phyloP scores from a whole-genome alignment of 2,113 vertebrate genomes.

The Dicrurus megarhynchus region DNA sequence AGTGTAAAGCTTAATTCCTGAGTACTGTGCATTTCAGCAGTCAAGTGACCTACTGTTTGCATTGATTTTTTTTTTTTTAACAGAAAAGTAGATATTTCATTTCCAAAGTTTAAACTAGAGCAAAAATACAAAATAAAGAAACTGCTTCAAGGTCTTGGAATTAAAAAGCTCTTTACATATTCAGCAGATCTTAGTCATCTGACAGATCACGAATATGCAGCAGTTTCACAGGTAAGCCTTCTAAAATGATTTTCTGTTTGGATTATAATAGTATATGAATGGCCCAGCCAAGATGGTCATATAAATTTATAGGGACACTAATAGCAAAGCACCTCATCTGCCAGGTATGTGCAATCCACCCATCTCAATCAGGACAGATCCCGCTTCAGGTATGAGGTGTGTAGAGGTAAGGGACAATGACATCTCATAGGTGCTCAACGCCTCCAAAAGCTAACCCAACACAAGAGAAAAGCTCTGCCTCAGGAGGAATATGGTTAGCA shows the following conservation, averaged over 20 bases:
- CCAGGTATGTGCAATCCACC: background rate
- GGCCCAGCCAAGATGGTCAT: background rate
- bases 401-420: background rate
- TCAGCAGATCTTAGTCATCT: constrained; percentile 81
- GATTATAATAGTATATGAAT: constrained; percentile 70
- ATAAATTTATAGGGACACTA: background rate
- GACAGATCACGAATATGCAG: constrained; percentile 63
- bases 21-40: background rate
- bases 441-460: background rate
- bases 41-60: background rate
- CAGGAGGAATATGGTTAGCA: background rate
- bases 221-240: constrained; percentile 82
- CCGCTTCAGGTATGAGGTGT: background rate
- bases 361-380: background rate
- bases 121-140: constrained; percentile 83
- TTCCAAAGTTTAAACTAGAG: constrained; percentile 90
- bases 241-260: background rate
- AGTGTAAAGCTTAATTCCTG: background rate
- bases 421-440: background rate
- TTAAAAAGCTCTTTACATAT: constrained; percentile 76
- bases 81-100: constrained; percentile 84
- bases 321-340: background rate
- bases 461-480: background rate
- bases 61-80: background rate
- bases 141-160: constrained; percentile 81